These are phyloP conservation scores for Phocoena sinus DNA, from an alignment of 2,113 vertebrate genomes.

Conservation along the genomic window DNA sequence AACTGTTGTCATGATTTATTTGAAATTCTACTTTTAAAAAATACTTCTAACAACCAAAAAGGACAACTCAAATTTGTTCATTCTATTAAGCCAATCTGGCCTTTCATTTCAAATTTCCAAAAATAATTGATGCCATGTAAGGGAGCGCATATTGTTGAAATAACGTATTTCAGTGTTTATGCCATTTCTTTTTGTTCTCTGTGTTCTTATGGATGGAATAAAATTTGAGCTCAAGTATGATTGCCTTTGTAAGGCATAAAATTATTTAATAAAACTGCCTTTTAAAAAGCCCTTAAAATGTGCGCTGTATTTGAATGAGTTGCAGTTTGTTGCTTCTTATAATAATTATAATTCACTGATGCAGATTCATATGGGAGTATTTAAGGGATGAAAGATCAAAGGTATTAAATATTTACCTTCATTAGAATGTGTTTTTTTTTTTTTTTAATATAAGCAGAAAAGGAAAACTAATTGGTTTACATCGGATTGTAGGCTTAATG, in stretches of 20 bases:
- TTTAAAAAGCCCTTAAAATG: not conserved
- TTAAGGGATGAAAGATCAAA: slow-evolving; percentile 51
- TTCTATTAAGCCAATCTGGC: not conserved
- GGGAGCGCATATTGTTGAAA: not conserved
- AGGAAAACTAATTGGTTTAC: slow-evolving; percentile 36
- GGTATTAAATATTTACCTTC: slow-evolving; percentile 52
- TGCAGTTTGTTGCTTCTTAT: not conserved
- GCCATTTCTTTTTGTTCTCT: not conserved
- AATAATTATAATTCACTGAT: slow-evolving; percentile 24
- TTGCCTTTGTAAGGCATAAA: not conserved
- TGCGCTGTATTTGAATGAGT: not conserved
- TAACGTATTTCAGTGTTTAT: not conserved
- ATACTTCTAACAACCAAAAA: not conserved
- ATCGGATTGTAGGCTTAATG: not conserved
- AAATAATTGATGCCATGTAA: not conserved
- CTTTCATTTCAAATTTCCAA: not conserved
- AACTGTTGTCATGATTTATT: not conserved
- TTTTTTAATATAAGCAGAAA: slow-evolving; percentile 18
- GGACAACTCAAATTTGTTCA: not conserved
- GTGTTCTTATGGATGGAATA: not conserved
- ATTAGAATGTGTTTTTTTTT: slow-evolving; percentile 47
- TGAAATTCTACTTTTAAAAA: not conserved
- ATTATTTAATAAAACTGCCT: not conserved
- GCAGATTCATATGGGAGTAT: not conserved
- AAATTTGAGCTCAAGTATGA: not conserved